Percentiles rank a stretch among this genome's conserved stretches.
Conservation (phyloP, 1,140 invertebrate genomes). For the Brachionus rubens region DNA sequence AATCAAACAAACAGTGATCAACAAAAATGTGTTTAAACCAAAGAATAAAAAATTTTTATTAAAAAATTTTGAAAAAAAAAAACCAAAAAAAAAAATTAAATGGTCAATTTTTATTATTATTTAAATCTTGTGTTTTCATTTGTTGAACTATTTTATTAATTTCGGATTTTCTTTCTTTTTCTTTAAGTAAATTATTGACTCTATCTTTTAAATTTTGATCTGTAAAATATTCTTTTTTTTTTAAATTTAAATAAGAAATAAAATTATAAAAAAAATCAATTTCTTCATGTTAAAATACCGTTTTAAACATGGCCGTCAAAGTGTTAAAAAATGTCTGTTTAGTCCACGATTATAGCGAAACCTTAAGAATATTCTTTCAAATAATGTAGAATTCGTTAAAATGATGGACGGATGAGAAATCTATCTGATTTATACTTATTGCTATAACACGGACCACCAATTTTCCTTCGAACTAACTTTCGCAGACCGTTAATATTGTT, state of each 20-base stretch:
- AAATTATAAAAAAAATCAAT: background rate
- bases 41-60: background rate
- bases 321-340: no score
- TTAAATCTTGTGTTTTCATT: slow-evolving; percentile 43
- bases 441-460: no score
- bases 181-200: slow-evolving; percentile 41
- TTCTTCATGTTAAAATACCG: no score
- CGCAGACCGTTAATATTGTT: no score
- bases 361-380: no score
- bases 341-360: no score
- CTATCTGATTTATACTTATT: no score
- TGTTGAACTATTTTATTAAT: slow-evolving; percentile 37
- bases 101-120: slow-evolving; percentile 3
- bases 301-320: no score
- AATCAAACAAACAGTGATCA: slow-evolving; percentile 37
- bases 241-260: slow-evolving; percentile 20
- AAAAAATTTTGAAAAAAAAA: slow-evolving; percentile 16
- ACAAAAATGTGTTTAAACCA: no score
- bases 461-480: no score
- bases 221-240: slow-evolving; percentile 42
- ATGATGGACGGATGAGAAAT: no score
- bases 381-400: no score
- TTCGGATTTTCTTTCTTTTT: slow-evolving; percentile 38
- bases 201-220: slow-evolving; percentile 24
- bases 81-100: slow-evolving; percentile 14